These are phyloP conservation scores for Spialia ferax DNA, from an alignment of 2,888 invertebrate species.

Conservation along the genomic window DNA sequence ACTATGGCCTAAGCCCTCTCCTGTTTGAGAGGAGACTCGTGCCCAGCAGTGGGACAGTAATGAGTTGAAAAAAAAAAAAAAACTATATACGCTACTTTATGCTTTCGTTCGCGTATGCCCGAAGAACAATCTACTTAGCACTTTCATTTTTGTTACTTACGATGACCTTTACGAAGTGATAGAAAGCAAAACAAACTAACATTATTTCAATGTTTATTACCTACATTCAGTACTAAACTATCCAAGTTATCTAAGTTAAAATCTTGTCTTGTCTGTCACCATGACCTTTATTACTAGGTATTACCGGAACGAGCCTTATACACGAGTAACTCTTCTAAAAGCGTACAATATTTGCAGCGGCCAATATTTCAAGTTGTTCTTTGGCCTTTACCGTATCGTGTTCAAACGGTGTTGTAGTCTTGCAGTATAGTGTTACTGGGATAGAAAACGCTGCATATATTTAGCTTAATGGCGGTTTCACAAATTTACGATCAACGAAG, in stretches of 20 bases:
- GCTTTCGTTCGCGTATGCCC: too few species aligned
- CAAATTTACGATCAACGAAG: not conserved
- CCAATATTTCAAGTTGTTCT: slow-evolving; percentile 61
- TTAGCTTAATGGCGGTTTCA: not conserved
- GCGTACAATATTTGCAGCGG: slow-evolving; percentile 49
- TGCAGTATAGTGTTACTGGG: slow-evolving; percentile 22
- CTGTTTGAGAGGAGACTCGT: too few species aligned
- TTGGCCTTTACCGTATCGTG: slow-evolving; percentile 64
- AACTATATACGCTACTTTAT: too few species aligned
- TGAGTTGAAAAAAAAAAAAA: too few species aligned
- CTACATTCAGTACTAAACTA: too few species aligned
- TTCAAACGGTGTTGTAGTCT: slow-evolving; percentile 44
- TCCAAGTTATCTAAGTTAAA: not conserved
- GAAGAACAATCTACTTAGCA: too few species aligned
- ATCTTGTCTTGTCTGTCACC: not conserved
- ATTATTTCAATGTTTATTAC: too few species aligned
- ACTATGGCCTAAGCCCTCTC: too few species aligned
- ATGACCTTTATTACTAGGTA: not conserved
- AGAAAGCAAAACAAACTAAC: too few species aligned
- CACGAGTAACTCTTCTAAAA: not conserved
- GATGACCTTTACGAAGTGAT: too few species aligned
- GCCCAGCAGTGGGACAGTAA: too few species aligned
- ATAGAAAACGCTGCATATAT: not conserved
- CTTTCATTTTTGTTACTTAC: too few species aligned
- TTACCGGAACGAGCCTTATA: slow-evolving; percentile 8